Evolutionary conservation across 53 echinoderm and acorn worm species (phyloP), one percentile per base, ranked within the genome.

Genomic region (Holothuria leucospilota): DNA sequence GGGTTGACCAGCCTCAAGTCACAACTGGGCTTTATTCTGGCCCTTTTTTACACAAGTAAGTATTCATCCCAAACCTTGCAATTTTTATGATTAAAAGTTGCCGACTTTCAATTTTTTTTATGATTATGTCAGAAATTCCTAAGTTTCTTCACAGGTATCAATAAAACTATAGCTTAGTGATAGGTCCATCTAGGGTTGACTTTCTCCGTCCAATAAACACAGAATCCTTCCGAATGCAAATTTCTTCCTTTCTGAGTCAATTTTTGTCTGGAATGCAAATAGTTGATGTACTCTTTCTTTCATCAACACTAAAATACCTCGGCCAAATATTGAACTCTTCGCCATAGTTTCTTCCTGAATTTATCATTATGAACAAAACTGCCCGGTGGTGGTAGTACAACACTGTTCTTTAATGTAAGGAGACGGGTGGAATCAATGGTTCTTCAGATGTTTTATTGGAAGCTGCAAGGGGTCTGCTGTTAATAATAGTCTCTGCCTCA

Each of bases 131-230:
- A n/a, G n/a, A n/a, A n/a, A n/a, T n/a, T n/a, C n/a, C 30, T 72
- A 29, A 18, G 71, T 58, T 73, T 29, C 68, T 53, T 72, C 59
- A 24, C 51, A 62, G 77, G 62, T 15, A 87, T 20, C 49, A 87
- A 51, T 27, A 87, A 52, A 27, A 87, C 87, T 6, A n/a, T n/a
- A 87, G 62, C 78, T 87, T 87, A 29, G 77, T 77, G 60, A 87
- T 62, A 46, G 87, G 78, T 62, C 78, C 63, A 51, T 87, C 87
- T 5, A 78, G 59, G 49, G 28, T 78, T 59, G 51, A 41, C 59
- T 13, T 84, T 77, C 63, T 71, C 62, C 41, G 18, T 20, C 34
- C 72, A 30, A 71, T 20, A 20, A 71, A 71, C 29, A 71, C 72
- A 30, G 72, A 71, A 39, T 8, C 72, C 0, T 71, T 34, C 40